phyloP scores from a whole-genome alignment of 2,797 vertebrate genomes.

The Lepus townsendii region DNA sequence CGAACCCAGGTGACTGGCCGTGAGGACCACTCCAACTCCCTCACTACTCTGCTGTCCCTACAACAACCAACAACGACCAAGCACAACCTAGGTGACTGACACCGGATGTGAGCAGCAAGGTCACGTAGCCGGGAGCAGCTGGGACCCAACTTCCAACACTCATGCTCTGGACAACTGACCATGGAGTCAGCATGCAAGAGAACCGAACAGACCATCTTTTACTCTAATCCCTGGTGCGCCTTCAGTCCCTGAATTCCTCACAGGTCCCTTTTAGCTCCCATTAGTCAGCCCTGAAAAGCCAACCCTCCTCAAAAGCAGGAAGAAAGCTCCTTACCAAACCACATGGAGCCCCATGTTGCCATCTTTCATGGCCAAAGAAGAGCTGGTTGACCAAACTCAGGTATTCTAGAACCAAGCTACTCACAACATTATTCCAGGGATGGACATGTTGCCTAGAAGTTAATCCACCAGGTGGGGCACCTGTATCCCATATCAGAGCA shows the following conservation, averaged over 20 bases:
- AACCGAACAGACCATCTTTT: background rate
- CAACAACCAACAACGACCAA: background rate
- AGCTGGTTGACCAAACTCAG: background rate
- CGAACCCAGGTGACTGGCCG: background rate
- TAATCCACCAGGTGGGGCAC: too few species aligned
- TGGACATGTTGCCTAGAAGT: too few species aligned
- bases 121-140: too few species aligned
- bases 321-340: background rate
- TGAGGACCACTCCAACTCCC: background rate
- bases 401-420: background rate
- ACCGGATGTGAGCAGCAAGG: accelerated
- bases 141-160: background rate
- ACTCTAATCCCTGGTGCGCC: background rate
- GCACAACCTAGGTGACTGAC: background rate
- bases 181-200: background rate
- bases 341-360: background rate
- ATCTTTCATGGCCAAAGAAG: background rate
- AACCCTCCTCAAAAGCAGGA: background rate
- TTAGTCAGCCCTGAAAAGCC: background rate
- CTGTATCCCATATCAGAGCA: too few species aligned
- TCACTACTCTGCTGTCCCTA: background rate
- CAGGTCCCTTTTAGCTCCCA: background rate
- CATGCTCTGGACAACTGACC: accelerated
- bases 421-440: background rate
- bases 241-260: background rate